Evolutionary conservation across 2,113 vertebrate genomes (phyloP), one percentile per base, ranked within the genome.

Genomic region (Sturnus vulgaris): DNA sequence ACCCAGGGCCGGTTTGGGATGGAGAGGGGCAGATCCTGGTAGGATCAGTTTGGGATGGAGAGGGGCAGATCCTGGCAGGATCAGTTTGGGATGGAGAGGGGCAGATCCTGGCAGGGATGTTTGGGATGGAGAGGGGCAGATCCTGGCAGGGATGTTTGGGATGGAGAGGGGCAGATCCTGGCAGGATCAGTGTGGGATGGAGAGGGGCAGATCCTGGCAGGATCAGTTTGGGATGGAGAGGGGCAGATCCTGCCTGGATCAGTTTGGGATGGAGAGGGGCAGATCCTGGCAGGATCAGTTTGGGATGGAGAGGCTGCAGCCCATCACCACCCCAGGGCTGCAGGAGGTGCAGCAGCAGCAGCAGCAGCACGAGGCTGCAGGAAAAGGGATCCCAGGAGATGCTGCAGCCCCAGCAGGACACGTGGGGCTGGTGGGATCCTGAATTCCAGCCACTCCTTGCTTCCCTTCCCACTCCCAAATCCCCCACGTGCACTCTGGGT

Each of bases 291-390:
- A 8, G 50, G 72, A 40, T 40, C 37, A 37, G 12, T 40, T 14
- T 7, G 56, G 3, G 12, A 30, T 0, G 7, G 18, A 17, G 12
- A 56, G 37, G 21, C 86, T 7, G 2, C 46, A 60, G 46, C 56
- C 3, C 8, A 0, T 4, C 40, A 8, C 4, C 55, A 11, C 12
- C 37, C 2, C 15, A 2, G n/a, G 35, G 14, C 23, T 2, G 25
- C 16, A 8, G 20, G 28, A 47, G 52, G 37, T 3, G 8, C 39
- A 72, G 88, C 11, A 82, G 10, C 76, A 56, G 8, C 39, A 82
- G 10, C 76, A 56, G 80, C 78, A 8, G 2, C n/a, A 3, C 3
- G 2, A 37, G 77, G 63, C 15, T 3, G 12, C n/a, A n/a, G 80
- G 8, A 9, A 9, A 52, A 44, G 59, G 11, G 11, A 0, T 21